Evolutionary conservation across 2,113 vertebrate genomes (phyloP), one percentile per base, ranked within the genome.

Genomic region (Thunnus thynnus): DNA sequence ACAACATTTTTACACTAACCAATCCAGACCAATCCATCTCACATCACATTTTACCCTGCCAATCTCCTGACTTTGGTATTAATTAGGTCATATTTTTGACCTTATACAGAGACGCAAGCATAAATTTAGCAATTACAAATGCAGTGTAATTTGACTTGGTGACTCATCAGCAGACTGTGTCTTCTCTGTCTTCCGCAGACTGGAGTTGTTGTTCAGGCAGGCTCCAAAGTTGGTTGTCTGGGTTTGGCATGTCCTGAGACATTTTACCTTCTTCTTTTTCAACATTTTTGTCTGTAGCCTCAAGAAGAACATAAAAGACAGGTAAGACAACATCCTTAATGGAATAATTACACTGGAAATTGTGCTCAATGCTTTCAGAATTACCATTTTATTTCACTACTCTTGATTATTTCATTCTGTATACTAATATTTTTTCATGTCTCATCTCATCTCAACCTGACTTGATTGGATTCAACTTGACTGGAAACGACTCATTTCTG

Each of bases 191-290:
- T 83, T 30, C 27, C 4, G 7, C 73, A 94, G 94, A 56, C 47
- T 92, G 60, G 55, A 84, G 71, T 7, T 65, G n/a, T 2, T 85
- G 65, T 57, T 89, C 44, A 73, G 8, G 0, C 32, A 63, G 25
- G 1, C 27, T 3, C 63, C 69, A 2, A 57, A 58, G 13, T 12
- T 80, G 47, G 7, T 71, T 17, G 76, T 86, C 69, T 92, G 88
- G 88, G 44, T 61, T 9, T 93, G 86, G 88, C 74, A 80, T 9
- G 3, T 63, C 36, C 0, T 88, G 16, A 91, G 69, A 75, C 75
- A 87, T 62, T 72, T 71, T 27, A 10, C 2, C 3, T 0, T 76
- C 13, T 93, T 94, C 62, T 36, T 92, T 67, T 71, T 61, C 16
- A 71, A 36, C 11, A 58, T 79, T 30, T 0, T 77, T 5, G 5